Percentiles rank a stretch among this genome's conserved stretches.
Conservation (phyloP, 2,888 invertebrate genomes). For the Tillus elongatus region DNA sequence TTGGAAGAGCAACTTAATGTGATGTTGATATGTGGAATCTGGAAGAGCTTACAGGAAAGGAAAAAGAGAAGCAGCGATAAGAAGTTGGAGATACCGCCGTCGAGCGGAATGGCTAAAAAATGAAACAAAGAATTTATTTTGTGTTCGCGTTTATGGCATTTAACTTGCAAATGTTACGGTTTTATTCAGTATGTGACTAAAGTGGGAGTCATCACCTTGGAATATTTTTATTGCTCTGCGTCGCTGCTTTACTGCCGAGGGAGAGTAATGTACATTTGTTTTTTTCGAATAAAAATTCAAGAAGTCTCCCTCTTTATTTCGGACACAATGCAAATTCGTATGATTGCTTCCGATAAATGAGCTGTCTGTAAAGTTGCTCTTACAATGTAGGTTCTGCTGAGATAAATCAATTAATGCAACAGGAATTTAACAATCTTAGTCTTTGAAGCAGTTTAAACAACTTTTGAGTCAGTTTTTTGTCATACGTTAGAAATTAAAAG, state of each 20-base stretch:
- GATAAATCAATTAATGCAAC: too few relatives aligned
- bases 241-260: conserved; percentile 29
- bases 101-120: conserved; percentile 26
- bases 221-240: conserved; percentile 41
- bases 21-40: conserved; percentile 33
- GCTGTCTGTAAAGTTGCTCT: too few relatives aligned
- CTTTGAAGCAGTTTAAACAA: too few relatives aligned
- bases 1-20: conserved; percentile 30
- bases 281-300: too few relatives aligned
- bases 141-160: conserved; percentile 41
- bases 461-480: too few relatives aligned
- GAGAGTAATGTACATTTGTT: conserved; percentile 22
- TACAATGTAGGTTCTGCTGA: too few relatives aligned
- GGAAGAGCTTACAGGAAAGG: conserved; percentile 23
- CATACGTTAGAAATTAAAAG: too few relatives aligned
- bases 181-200: conserved; percentile 40
- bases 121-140: conserved; percentile 42
- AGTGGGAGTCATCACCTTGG: conserved; percentile 44
- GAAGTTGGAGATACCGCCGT: too few relatives aligned
- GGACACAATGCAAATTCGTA: too few relatives aligned
- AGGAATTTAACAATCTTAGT: too few relatives aligned
- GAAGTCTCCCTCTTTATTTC: too few relatives aligned
- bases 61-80: conserved; percentile 24
- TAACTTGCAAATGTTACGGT: conserved; percentile 46
- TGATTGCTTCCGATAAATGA: too few relatives aligned